Evolutionary conservation across 2,797 vertebrate species (phyloP), one percentile per base, ranked within the genome.

Genomic region (Hafferia zeledoni): DNA sequence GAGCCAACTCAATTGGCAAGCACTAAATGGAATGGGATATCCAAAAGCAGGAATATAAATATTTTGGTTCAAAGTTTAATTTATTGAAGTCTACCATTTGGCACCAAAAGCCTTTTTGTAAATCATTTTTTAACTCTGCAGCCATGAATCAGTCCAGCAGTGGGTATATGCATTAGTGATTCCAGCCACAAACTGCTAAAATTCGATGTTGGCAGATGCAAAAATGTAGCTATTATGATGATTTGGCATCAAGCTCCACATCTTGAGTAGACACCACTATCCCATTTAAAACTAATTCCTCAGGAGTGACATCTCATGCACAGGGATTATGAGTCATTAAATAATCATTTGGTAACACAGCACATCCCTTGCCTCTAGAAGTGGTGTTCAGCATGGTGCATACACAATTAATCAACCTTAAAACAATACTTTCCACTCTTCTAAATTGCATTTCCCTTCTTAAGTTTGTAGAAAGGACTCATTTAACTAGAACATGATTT

Each of bases 51-150:
- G 77, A 94, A 94, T 94, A 87, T 83, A 96, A 97, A 97, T 95
- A 96, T 97, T 96, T 97, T 90, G 69, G 60, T 96, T 96, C 90
- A 96, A 96, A 97, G 86, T 92, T 95, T 96, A 97, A 96, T 96
- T 96, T 93, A 88, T 70, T 83, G 13, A 95, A 95, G 88, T 89
- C 72, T 64, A 94, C 75, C 70, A 83, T 55, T 97, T 97, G 94
- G 93, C 95, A 97, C 55, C n/a, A 88, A 96, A 81, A 93, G 17
- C 31, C 87, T 94, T 94, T 55, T 88, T 84, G 46, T 5, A 94
- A 96, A 95, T 95, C 0, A 86, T 90, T 94, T 97, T 93, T 77
- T 75, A 90, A 43, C 80, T 82, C 89, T 89, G 47, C 46, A 93
- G 85, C 41, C 94, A 93, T 96, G 89, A 93, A 94, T 96, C 86